phyloP scores from a whole-genome alignment of 92 coral and sea anemone genomes.

The Epizoanthus stellaris region DNA sequence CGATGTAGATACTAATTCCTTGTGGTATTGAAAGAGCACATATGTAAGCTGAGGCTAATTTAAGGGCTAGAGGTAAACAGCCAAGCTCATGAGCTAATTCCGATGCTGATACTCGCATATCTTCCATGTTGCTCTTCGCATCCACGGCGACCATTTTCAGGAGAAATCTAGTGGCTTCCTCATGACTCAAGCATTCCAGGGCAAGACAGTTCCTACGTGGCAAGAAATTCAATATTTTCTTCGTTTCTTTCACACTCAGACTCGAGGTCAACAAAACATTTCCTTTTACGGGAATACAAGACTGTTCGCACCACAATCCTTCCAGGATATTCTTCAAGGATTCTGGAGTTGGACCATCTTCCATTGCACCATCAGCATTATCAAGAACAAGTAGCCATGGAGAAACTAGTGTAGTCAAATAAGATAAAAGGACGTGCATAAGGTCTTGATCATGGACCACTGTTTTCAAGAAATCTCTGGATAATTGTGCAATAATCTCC shows the following conservation, averaged over 20 bases:
- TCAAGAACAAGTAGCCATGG: constrained; percentile 35
- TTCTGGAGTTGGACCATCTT: not conserved
- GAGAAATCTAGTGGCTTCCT: constrained; percentile 2
- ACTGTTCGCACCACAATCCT: not conserved
- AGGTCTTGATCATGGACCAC: not conserved
- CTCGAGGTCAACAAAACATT: constrained; percentile 3
- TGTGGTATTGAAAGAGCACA: not conserved
- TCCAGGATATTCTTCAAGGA: not conserved
- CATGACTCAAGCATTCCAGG: not conserved
- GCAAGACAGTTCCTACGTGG: not conserved
- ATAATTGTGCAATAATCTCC: not conserved
- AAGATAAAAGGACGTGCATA: not conserved
- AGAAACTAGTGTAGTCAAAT: not conserved
- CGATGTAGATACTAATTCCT: not conserved
- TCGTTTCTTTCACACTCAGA: not conserved
- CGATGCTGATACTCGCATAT: not conserved
- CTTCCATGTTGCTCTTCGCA: not conserved
- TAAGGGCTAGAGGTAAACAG: constrained; percentile 1
- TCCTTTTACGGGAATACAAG: not conserved
- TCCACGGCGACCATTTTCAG: not conserved
- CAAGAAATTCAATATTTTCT: not conserved
- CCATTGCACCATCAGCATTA: constrained; percentile 12
- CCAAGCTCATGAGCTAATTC: not conserved
- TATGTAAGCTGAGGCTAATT: not conserved
- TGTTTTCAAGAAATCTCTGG: not conserved